Evolutionary conservation across 1,140 invertebrate genomes (phyloP).

Genomic region (Theocolax elegans): DNA sequence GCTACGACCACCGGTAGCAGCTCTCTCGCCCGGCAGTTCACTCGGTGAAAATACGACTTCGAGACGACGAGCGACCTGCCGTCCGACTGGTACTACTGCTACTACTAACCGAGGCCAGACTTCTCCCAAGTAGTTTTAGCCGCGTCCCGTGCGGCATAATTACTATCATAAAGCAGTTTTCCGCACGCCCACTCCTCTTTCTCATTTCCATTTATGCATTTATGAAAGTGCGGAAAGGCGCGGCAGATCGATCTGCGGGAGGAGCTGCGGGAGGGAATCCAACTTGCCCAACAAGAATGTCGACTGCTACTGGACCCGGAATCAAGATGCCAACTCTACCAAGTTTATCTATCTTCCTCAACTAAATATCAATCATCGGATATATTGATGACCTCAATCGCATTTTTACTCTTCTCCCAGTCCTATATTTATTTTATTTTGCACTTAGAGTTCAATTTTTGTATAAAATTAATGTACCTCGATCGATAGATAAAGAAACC

Average conservation of each 20-base stretch:
- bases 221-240: slow-evolving; percentile 32
- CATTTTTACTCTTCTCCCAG: too few species aligned
- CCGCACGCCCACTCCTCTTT: background rate
- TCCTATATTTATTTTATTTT: too few species aligned
- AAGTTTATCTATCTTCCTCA: too few species aligned
- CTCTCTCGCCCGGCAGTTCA: slow-evolving; percentile 21
- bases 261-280: background rate
- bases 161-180: slow-evolving; percentile 50
- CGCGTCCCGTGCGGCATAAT: slow-evolving; percentile 42
- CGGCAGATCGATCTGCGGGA: background rate
- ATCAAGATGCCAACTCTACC: too few species aligned
- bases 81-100: background rate
- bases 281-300: background rate
- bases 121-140: slow-evolving; percentile 38
- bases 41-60: slow-evolving; percentile 46
- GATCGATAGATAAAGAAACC: too few species aligned
- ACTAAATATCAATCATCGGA: too few species aligned
- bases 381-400: too few species aligned
- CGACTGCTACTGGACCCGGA: background rate
- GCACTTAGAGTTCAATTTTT: too few species aligned
- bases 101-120: slow-evolving; percentile 4
- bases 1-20: too few species aligned
- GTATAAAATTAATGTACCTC: too few species aligned
- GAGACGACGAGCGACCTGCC: slow-evolving; percentile 5
- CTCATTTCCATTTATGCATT: slow-evolving; percentile 44